Base-by-base conservation (phyloP, 2,888 invertebrate species). In the Tineola bisselliella region DNA sequence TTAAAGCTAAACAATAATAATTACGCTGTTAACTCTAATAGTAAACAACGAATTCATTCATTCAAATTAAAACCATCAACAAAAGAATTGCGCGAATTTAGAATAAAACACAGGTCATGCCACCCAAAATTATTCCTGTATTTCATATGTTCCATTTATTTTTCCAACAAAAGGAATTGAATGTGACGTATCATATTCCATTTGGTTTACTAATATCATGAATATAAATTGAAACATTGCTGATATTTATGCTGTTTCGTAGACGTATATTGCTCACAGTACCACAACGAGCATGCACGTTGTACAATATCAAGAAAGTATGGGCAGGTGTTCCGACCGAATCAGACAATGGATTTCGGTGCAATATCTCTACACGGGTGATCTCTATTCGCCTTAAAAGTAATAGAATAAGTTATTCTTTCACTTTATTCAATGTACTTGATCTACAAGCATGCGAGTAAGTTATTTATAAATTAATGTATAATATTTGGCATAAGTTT, bases 171-270 rank as follows among this genome's bases (percentile, higher is more conserved):
- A 81, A 76, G 74, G 76, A 83, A 84, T 84, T 82, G 81, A 81
- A 83, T 81, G 80, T 84, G 84, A 83, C 79, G 78, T 76, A 75
- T 48, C 1, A 60, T 71, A 77, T 79, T 79, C 74, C 75, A 68
- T 70, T 66, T 71, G 72, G 71, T 69, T 80, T 80, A 81, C 82
- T 84, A 84, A 83, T 84, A 83, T 82, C 84, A 84, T 84, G 84
- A 84, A 84, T 84, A 84, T 82, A 84, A 84, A 84, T 83, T 80
- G 84, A 81, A 83, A 83, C 84, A 83, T 84, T 83, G 78, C 77
- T 79, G 81, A 75, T 84, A 83, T 84, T 82, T 83, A 82, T 81
- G 81, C 75, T 72, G 78, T 77, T 74, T 72, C 74, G 76, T 71
- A 74, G 73, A 74, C 73, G 75, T 77, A 75, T 82, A 82, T 79